phyloP scores from a whole-genome alignment of 2,113 vertebrate genomes.

The Orycteropus afer region DNA sequence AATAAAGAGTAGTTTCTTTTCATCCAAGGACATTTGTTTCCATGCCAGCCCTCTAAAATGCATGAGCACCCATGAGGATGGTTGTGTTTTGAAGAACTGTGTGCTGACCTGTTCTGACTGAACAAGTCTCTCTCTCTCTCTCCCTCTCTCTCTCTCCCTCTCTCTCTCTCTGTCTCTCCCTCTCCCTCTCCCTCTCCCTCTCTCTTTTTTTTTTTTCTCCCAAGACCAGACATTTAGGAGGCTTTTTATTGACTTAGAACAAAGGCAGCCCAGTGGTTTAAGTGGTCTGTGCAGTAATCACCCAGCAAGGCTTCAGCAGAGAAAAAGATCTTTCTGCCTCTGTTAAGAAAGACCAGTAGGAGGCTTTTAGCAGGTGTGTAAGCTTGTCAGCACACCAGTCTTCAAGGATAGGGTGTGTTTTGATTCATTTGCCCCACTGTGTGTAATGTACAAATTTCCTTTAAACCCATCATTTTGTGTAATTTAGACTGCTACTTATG shows the following conservation, averaged over 20 bases:
- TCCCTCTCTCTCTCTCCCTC: not conserved
- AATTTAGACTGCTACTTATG: constrained; percentile 22
- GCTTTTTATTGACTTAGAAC: constrained; percentile 62
- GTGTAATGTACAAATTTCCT: constrained; percentile 15
- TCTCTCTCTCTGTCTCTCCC: not conserved
- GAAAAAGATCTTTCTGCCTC: constrained; percentile 23
- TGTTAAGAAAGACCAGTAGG: not conserved
- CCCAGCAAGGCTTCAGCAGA: constrained; percentile 23
- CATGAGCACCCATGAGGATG: not conserved
- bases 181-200: no score
- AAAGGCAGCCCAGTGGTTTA: constrained; percentile 60
- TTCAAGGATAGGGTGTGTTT: constrained; percentile 6
- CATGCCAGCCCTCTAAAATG: not conserved
- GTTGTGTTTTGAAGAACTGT: constrained; percentile 18
- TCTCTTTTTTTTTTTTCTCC: not conserved
- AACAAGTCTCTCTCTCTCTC: constrained; percentile 22
- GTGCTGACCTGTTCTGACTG: not conserved
- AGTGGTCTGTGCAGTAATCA: constrained; percentile 53
- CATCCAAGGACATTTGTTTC: not conserved
- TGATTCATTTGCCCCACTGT: not conserved
- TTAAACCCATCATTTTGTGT: constrained; percentile 42
- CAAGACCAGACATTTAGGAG: constrained; percentile 39
- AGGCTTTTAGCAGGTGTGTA: not conserved
- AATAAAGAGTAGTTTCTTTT: constrained; percentile 43
- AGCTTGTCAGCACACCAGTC: not conserved